Base-by-base conservation (phyloP, 2,113 vertebrate species). In the Epinephelus fuscoguttatus region DNA sequence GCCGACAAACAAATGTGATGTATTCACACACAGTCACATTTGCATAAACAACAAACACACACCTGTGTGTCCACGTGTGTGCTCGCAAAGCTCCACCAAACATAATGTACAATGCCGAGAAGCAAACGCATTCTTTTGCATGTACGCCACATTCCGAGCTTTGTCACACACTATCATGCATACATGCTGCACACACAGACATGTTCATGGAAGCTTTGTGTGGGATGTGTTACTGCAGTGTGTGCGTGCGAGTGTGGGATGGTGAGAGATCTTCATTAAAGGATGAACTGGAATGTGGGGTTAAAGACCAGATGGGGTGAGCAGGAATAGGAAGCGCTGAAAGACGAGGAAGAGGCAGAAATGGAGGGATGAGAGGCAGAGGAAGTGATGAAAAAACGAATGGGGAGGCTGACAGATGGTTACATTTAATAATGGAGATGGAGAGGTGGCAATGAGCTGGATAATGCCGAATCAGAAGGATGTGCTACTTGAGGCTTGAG, bases 231-330 rank as follows among this genome's bases (percentile, higher is more conserved):
- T 73, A 63, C 80, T 87, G 91, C 60, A 14, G 62, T 4, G 74
- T 61, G 84, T 88, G 71, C 1, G 82, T 17, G 63, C 15, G 12
- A 83, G 83, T 59, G 90, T 89, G 84, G 91, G 91, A 89, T 80
- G 91, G 83, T 66, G 82, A 62, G 82, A 84, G 87, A 85, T 88
- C 74, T 90, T 91, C 69, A 80, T 91, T 90, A 84, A 82, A 86
- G 63, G 82, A 85, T 69, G 87, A 84, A 64, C 68, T 62, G 82
- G 68, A 82, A 86, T 53, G 82, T 37, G 59, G 77, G 91, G 89
- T 91, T 92, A 92, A 92, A 90, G 85, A 92, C 72, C 91, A 93
- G 91, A 91, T 93, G 93, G 93, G 91, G 86, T 89, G 89, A 93
- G 84, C 84, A 60, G 83, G 89, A 86, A 90, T 62, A 86, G 80